Evolutionary conservation across 2,888 invertebrate genomes (phyloP).

Genomic region (Chelonus formosanus): DNA sequence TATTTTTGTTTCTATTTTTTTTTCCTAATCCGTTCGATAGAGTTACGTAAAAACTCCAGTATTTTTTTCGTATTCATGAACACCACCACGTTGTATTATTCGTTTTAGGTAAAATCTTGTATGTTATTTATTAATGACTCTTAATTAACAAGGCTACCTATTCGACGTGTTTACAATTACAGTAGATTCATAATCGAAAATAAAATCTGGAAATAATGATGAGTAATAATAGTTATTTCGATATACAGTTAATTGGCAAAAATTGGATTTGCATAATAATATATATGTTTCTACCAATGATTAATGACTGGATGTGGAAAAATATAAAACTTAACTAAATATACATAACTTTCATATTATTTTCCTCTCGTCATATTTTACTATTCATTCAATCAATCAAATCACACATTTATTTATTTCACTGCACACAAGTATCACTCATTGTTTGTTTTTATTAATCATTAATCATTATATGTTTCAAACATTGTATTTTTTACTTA

Average conservation of each 20-base stretch:
- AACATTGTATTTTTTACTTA: no score
- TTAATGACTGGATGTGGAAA: slow-evolving; percentile 64
- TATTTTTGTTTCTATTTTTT: slow-evolving; percentile 16
- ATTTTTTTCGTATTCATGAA: slow-evolving; percentile 6
- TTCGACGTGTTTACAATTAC: no score
- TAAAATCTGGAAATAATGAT: no score
- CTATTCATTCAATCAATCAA: slow-evolving; percentile 35
- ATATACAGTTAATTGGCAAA: slow-evolving; percentile 34
- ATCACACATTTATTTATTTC: slow-evolving; percentile 34
- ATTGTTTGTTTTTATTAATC: no score
- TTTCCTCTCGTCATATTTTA: slow-evolving; percentile 33
- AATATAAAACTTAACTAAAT: slow-evolving; percentile 65
- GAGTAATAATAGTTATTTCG: no score
- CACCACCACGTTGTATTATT: background rate
- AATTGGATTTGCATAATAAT: slow-evolving; percentile 40
- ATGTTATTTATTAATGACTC: slow-evolving; percentile 27
- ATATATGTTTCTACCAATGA: slow-evolving; percentile 54
- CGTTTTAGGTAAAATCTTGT: slow-evolving; percentile 39
- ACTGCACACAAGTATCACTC: no score
- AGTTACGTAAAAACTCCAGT: slow-evolving; percentile 13
- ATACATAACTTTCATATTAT: slow-evolving; percentile 54
- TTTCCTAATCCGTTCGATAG: slow-evolving; percentile 1
- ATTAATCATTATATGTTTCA: no score
- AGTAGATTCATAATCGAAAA: no score
- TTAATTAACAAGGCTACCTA: slow-evolving; percentile 33